These are phyloP conservation scores for Setophaga kirtlandii DNA, from an alignment of 2,113 vertebrate genomes.

Conservation along the genomic window DNA sequence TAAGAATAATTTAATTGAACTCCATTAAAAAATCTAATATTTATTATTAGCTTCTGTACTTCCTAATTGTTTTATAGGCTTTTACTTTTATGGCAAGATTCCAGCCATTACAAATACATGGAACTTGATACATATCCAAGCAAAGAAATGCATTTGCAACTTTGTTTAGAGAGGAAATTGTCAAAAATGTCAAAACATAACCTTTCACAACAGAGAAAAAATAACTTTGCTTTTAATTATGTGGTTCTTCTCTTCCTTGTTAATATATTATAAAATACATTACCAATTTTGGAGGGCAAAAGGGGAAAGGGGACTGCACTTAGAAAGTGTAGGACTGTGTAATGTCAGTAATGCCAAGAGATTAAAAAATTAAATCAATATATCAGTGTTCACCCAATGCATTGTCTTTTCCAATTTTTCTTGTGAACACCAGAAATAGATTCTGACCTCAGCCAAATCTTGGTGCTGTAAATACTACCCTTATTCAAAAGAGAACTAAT, in stretches of 20 bases:
- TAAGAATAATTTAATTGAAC: conserved; percentile 74
- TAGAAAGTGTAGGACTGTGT: background rate
- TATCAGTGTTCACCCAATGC: background rate
- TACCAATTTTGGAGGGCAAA: background rate
- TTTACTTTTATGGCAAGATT: conserved; percentile 56
- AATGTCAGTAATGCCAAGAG: background rate
- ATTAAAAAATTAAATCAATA: conserved; percentile 33
- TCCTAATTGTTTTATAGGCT: conserved; percentile 73
- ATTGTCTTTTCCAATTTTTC: background rate
- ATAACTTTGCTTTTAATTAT: conserved; percentile 30
- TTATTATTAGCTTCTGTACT: conserved; percentile 70
- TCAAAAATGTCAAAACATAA: conserved; percentile 51
- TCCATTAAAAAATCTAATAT: conserved; percentile 62
- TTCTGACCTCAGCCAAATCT: background rate
- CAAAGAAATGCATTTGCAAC: conserved; percentile 43
- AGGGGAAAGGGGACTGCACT: background rate
- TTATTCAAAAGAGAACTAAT: background rate
- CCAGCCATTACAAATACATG: conserved; percentile 20
- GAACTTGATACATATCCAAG: conserved; percentile 24
- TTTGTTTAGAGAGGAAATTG: conserved; percentile 43
- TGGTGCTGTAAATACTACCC: background rate
- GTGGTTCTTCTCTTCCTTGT: conserved; percentile 13
- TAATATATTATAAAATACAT: conserved; percentile 12
- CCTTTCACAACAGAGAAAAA: conserved; percentile 31
- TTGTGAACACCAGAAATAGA: background rate